Evolutionary conservation across 2,888 invertebrate genomes (phyloP), one percentile per base, ranked within the genome.

Genomic region (Sympetrum striolatum): DNA sequence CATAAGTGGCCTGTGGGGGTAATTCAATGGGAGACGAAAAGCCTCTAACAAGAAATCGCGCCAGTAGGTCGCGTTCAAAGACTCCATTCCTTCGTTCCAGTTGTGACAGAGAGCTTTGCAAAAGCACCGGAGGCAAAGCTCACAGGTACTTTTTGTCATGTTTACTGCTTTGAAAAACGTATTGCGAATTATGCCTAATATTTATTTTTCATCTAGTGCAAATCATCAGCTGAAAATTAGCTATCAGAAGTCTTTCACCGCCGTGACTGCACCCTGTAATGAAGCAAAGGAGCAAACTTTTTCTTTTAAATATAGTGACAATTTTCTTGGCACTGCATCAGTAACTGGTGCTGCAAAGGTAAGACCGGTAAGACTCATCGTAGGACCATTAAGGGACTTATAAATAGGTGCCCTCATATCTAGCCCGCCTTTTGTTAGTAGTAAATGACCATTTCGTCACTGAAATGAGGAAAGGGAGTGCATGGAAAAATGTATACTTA

Each of bases 41-140:
- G 10, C 53, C 22, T 15, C 4, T 60, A 35, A 18, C 60, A 37
- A 64, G 37, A 86, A 37, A 37, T 48, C 86, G 86, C 86, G 60
- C 35, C 86, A 86, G 86, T 86, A 86, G 96, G 94, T 96, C 96
- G 92, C 95, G 96, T 92, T 96, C 96, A 64, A 96, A 95, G 93
- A 96, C 96, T 92, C 96, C 96, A 91, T 96, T 96, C 93, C 93
- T 95, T 92, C 94, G 95, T 92, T 95, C 95, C 91, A 95, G 94
- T 92, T 95, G 95, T 92, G 95, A 96, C 93, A 95, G 94, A 92
- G 96, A 96, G 93, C 94, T 94, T 92, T 96, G 95, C 93, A 93
- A 60, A 31, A 86, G 60, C 37, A 22, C 25, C 58, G 60, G 86
- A 60, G 86, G 86, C 60, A 14, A 37, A 86, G 60, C 18, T 1